These are phyloP conservation scores for Peromyscus nudipes DNA, from an alignment of 2,797 vertebrate species.

Conservation along the genomic window DNA sequence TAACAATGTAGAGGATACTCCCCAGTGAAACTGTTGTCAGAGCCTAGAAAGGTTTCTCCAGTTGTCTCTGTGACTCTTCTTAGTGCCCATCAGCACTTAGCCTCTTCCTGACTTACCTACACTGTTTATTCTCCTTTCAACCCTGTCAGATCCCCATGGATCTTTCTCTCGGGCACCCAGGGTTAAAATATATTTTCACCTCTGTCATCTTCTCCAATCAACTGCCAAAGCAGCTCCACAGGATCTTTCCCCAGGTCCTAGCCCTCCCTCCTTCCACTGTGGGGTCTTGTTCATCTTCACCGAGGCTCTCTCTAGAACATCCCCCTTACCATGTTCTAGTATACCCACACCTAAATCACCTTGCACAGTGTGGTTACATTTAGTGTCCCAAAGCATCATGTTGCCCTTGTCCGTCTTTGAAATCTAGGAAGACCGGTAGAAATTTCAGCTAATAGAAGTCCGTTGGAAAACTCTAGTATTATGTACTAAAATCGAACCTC, in stretches of 20 bases:
- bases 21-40: not conserved
- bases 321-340: not conserved
- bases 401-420: not conserved
- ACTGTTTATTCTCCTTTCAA: not conserved
- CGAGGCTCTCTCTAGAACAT: not conserved
- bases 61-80: not conserved
- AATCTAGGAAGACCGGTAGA: not conserved
- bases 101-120: not conserved
- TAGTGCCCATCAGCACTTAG: not conserved
- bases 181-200: constrained; percentile 29
- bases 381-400: not conserved
- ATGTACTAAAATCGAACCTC: not conserved
- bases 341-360: not conserved
- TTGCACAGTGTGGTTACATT: not conserved
- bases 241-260: not conserved
- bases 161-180: not conserved
- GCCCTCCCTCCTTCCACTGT: not conserved
- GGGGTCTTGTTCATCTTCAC: not conserved
- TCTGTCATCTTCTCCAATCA: constrained; percentile 12
- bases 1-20: not conserved
- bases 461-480: constrained; percentile 17
- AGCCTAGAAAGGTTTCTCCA: not conserved
- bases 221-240: not conserved
- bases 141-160: not conserved
- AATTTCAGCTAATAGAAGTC: constrained; percentile 39